These are phyloP conservation scores for Limnephilus lunatus DNA, from an alignment of 2,888 invertebrate genomes.

Conservation along the genomic window DNA sequence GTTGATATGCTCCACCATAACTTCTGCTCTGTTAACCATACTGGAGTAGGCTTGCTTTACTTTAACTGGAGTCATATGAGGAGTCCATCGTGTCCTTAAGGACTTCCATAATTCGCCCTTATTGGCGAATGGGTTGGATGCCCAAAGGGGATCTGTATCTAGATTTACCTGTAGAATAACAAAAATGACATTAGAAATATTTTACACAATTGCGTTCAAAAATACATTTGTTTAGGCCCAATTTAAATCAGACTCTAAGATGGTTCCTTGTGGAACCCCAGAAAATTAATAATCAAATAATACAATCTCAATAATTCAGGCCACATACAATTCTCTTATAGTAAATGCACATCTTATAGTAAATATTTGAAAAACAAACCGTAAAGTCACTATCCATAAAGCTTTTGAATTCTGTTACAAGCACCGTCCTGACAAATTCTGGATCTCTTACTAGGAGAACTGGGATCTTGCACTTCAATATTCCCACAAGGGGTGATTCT, in stretches of 20 bases:
- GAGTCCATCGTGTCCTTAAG: neutral
- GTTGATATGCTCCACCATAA: constrained; percentile 2
- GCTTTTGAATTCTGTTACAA: constrained; percentile 6
- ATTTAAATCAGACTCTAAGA: neutral
- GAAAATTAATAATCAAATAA: neutral
- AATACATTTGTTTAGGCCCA: neutral
- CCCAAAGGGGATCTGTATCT: constrained; percentile 9
- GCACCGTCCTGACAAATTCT: neutral
- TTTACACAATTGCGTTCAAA: neutral
- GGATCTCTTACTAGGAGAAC: neutral
- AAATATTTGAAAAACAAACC: neutral
- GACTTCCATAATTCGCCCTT: constrained; percentile 3
- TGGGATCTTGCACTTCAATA: neutral
- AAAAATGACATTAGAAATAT: neutral
- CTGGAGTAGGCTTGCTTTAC: neutral
- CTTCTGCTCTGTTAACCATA: neutral
- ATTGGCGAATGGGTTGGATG: constrained; percentile 18
- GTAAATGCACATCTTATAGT: neutral
- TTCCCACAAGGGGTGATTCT: neutral
- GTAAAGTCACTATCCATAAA: constrained; percentile 8
- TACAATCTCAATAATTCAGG: neutral
- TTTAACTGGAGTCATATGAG: neutral
- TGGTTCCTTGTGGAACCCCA: neutral
- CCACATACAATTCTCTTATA: neutral
- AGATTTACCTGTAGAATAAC: neutral